Conservation (phyloP, 2,888 invertebrate species). For the Eupeodes luniger region DNA sequence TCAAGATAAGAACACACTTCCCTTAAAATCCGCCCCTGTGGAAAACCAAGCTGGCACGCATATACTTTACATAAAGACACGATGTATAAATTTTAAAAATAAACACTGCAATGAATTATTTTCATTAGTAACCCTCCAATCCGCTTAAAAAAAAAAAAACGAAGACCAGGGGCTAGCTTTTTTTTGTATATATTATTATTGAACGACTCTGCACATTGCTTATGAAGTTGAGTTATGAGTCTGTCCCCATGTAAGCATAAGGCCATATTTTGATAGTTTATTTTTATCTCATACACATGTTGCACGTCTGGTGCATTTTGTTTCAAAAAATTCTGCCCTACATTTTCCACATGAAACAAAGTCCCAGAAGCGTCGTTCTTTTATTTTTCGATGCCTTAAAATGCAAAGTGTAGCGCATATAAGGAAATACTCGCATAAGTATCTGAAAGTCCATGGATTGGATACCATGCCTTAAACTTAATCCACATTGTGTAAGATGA, state of each 20-base stretch:
- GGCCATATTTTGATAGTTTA: constrained; percentile 47
- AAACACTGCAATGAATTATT: constrained; percentile 67
- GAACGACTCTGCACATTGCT: constrained; percentile 65
- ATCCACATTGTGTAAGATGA: constrained; percentile 43
- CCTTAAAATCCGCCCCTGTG: not conserved
- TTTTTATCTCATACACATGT: constrained; percentile 68
- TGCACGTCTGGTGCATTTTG: constrained; percentile 68
- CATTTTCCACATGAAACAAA: constrained; percentile 32
- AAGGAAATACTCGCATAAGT: constrained; percentile 5
- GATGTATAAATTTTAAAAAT: constrained; percentile 60
- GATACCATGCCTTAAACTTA: constrained; percentile 43
- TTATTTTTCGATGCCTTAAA: not conserved
- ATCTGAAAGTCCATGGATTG: constrained; percentile 19
- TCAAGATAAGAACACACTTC: not conserved
- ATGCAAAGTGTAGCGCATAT: constrained; percentile 25
- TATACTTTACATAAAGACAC: constrained; percentile 5
- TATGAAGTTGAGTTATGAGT: constrained; percentile 63
- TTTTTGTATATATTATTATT: constrained; percentile 29
- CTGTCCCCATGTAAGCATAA: constrained; percentile 49
- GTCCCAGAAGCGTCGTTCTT: constrained; percentile 5
- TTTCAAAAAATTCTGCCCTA: constrained; percentile 56
- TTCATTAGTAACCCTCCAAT: constrained; percentile 54
- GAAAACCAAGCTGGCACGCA: not conserved
- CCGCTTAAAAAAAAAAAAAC: constrained; percentile 6
- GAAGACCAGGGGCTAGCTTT: constrained; percentile 16